phyloP scores from a whole-genome alignment of 2,113 vertebrate genomes.

The Apeltes quadracus region DNA sequence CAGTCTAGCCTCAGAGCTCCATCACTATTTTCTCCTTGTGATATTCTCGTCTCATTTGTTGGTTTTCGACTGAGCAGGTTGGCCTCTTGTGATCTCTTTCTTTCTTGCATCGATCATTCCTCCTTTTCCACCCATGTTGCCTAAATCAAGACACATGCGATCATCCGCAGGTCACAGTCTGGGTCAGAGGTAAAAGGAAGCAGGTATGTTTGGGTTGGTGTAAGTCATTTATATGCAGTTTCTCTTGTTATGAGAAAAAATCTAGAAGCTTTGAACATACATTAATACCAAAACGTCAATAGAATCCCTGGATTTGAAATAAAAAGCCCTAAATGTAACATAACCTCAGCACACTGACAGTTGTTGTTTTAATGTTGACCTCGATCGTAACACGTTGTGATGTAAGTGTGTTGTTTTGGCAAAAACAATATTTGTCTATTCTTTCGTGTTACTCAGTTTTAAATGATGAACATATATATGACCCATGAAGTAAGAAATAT shows the following conservation, averaged over 20 bases:
- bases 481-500: background rate
- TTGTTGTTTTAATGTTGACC: background rate
- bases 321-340: too few species aligned
- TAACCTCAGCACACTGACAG: background rate
- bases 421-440: background rate
- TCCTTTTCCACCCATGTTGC: background rate
- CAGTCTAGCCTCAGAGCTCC: conserved; percentile 48
- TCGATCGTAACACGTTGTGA: background rate
- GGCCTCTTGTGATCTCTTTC: conserved; percentile 60
- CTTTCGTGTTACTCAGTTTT: background rate
- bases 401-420: background rate
- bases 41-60: conserved; percentile 59
- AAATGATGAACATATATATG: background rate
- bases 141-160: conserved; percentile 43
- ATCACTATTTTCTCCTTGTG: conserved; percentile 44
- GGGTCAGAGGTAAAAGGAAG: conserved; percentile 45
- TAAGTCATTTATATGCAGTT: background rate
- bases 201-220: background rate
- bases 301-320: too few species aligned
- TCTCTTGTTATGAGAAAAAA: background rate
- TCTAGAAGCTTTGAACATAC: too few species aligned
- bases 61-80: conserved; percentile 47
- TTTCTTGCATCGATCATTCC: conserved; percentile 39
- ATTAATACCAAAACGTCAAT: too few species aligned
- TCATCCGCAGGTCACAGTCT: conserved; percentile 46